phyloP scores from a whole-genome alignment of 2,888 invertebrate genomes.

The Crocallis elinguaria region DNA sequence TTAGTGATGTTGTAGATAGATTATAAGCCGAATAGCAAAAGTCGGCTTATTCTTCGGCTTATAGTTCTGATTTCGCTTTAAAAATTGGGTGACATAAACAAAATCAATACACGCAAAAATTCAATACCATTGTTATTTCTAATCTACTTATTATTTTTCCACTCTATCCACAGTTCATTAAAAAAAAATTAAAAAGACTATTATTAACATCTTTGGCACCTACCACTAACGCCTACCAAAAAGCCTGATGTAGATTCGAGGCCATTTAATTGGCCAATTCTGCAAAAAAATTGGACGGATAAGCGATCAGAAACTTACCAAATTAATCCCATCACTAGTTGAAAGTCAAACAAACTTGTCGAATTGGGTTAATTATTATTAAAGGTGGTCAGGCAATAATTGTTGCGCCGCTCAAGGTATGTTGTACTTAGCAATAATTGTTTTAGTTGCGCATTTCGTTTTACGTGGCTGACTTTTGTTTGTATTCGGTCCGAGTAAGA shows the following conservation, averaged over 20 bases:
- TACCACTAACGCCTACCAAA: no score
- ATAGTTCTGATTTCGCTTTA: no score
- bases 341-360: conserved; percentile 47
- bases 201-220: no score
- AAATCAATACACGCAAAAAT: no score
- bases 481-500: background rate
- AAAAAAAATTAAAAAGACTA: no score
- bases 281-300: conserved; percentile 31
- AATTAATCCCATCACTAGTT: conserved; percentile 23
- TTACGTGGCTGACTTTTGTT: conserved; percentile 13
- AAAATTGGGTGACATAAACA: no score
- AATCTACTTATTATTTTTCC: no score
- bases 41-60: no score
- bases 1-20: background rate
- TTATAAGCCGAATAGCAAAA: background rate
- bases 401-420: conserved; percentile 16
- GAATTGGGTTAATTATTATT: conserved; percentile 48
- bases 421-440: conserved; percentile 24
- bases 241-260: no score
- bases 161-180: no score
- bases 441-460: conserved; percentile 16
- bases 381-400: conserved; percentile 25
- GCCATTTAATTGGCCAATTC: no score
- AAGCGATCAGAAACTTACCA: background rate
- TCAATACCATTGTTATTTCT: no score